Base-by-base conservation (phyloP, 2,888 invertebrate genomes). In the Monopis laevigella region DNA sequence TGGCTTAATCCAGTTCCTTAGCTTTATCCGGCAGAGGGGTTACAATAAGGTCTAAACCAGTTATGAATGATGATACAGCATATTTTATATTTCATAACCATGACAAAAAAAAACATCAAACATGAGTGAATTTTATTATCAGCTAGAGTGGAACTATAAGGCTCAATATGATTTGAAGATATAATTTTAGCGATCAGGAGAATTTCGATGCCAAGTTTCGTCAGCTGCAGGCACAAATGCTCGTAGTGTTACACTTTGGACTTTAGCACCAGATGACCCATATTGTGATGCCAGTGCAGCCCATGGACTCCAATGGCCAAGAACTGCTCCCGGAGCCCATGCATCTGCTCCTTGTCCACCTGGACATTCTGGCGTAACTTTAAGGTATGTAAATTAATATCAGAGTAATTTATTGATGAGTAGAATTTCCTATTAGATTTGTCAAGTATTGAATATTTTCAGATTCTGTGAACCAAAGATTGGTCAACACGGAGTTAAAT, bases 201-300 rank as follows among this genome's bases (percentile, higher is more conserved):
- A 87, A 50, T 93, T 89, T 55, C 86, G 89, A 1, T 93, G 93
- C 57, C 84, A 89, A 55, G 90, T 90, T 0, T 74, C 78, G 45
- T 86, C 62, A 56, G 82, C 70, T 53, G 82, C 58, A 48, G 58
- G 84, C 48, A 58, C 84, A 3, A 72, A 71, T 40, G 57, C 77
- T 1, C 68, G 81, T 82, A 49, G 85, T 63, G 51, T 88, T 71
- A 86, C 58, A 73, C 88, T 56, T 84, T 89, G 58, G 87, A 90
- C 48, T 72, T 85, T 61, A 78, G 90, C 48, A 1, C 81, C 87
- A 12, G 85, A 86, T 7, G 73, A 75, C 32, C 66, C 62, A 42
- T 68, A 70, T 0, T 86, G 53, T 44, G 60, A 83, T 80, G 45
- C 85, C 71, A 56, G 84, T 78, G 45, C 90, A 82, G 65, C 75